Evolutionary conservation across 2,113 vertebrate genomes (phyloP).

Genomic region (Nycticebus coucang): DNA sequence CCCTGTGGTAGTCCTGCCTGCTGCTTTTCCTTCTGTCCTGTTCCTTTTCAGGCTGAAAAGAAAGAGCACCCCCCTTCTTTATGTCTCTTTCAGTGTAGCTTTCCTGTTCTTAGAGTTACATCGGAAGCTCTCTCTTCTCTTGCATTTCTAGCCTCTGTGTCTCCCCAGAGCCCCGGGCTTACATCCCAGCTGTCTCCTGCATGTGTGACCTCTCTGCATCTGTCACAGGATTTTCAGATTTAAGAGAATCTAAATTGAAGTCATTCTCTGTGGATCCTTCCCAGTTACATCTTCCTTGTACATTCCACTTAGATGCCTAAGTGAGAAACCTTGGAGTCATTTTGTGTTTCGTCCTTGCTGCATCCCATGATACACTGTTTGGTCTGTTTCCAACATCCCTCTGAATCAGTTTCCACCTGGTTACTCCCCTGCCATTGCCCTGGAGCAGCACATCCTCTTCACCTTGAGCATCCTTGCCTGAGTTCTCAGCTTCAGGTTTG

Average conservation of each 20-base stretch:
- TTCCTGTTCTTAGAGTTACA: background rate
- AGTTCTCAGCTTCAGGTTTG: background rate
- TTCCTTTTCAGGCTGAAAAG: background rate
- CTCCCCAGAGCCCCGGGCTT: background rate
- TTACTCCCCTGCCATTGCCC: rapidly evolving
- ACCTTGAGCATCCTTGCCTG: background rate
- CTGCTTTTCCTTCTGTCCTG: background rate
- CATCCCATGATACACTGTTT: background rate
- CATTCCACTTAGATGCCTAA: background rate
- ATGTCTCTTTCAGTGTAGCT: too few species aligned
- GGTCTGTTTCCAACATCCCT: rapidly evolving
- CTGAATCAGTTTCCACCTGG: background rate
- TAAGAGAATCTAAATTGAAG: background rate
- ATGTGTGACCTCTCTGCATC: too few species aligned
- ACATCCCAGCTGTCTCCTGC: background rate
- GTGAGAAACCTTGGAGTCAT: background rate
- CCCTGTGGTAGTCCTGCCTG: background rate
- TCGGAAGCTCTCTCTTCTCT: background rate
- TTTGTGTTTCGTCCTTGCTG: background rate
- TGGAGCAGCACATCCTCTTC: too few species aligned
- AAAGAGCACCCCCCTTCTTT: background rate
- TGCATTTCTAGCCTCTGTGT: background rate
- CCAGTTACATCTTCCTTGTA: background rate
- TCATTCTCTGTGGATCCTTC: background rate
- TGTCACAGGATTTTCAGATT: background rate